Evolutionary conservation across 2,888 invertebrate genomes (phyloP).

Genomic region (Polydrusus cervinus): DNA sequence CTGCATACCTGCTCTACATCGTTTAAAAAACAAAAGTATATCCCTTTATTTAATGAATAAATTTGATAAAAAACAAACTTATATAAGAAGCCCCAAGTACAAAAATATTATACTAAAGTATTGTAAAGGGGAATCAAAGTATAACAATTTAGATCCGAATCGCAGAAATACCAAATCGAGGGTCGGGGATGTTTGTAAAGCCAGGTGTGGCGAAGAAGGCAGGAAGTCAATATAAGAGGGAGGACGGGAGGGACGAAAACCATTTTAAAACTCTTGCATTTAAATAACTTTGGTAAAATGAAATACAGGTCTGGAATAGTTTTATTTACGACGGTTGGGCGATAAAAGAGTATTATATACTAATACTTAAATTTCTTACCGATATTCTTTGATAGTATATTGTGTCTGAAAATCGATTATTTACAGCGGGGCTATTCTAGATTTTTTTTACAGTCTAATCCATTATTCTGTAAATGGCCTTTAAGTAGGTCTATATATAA

Average conservation of each 20-base stretch:
- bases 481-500: no score
- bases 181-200: slow-evolving; percentile 15
- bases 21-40: no score
- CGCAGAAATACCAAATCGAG: slow-evolving; percentile 15
- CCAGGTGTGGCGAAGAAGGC: slow-evolving; percentile 22
- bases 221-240: slow-evolving; percentile 24
- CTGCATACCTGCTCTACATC: no score
- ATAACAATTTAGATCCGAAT: slow-evolving; percentile 8
- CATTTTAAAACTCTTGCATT: slow-evolving; percentile 21
- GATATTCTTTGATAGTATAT: no score
- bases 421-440: no score
- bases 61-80: not conserved
- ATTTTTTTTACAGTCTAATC: no score
- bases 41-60: no score
- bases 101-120: not conserved
- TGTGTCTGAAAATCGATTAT: no score
- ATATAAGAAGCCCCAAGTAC: not conserved
- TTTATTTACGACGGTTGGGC: slow-evolving; percentile 1
- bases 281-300: slow-evolving; percentile 14
- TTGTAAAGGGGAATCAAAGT: not conserved
- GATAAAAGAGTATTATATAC: no score
- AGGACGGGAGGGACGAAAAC: slow-evolving; percentile 14
- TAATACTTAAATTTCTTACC: no score
- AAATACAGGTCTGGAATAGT: not conserved
- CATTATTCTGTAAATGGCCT: no score